Base-by-base conservation (phyloP, 92 coral and sea anemone species). In the Desmophyllum pertusum region DNA sequence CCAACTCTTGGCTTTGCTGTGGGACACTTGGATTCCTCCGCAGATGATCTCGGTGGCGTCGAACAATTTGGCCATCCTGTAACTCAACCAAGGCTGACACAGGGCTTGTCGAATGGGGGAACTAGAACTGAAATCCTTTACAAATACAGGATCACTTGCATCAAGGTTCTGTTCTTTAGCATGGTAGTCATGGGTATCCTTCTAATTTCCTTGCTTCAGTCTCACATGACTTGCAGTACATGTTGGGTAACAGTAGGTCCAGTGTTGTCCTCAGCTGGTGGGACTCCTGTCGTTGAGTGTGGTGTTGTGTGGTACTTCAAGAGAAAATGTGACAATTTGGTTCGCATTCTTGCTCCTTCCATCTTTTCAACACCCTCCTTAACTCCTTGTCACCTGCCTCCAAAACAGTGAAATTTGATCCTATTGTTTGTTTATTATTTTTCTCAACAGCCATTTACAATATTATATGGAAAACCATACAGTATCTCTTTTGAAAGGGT, bases 291-390 rank as follows among this genome's bases (percentile, higher is more conserved):
- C 30, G 82, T 84, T 46, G 75, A 39, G 88, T 76, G 90, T 0
- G 85, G 81, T 18, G 90, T 86, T 35, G 35, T 80, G 21, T 75
- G 76, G 43, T 87, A 87, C 62, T 66, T 62, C 30, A 87, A 53
- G 33, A 87, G 87, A 55, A 87, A 87, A 3, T 78, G 75, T n/a
- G 90, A 59, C 77, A 87, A 21, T n/a, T 75, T 81, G 41, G 78
- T 75, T 4, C 81, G 46, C 38, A 87, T 51, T 59, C 79, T 78
- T 38, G 70, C 85, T 79, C 89, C 89, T 66, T 78, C 89, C 78
- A 79, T 85, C 70, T 79, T 78, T 74, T 41, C 73, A 3, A 81
- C 40, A 27, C 90, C 86, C 45, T 86, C 86, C 70, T 86, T 86
- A 48, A 86, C 53, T 13, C 71, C 85, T n/a, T n/a, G n/a, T n/a